Conservation (phyloP, 2,797 vertebrate species). For the Denticeps clupeoides region DNA sequence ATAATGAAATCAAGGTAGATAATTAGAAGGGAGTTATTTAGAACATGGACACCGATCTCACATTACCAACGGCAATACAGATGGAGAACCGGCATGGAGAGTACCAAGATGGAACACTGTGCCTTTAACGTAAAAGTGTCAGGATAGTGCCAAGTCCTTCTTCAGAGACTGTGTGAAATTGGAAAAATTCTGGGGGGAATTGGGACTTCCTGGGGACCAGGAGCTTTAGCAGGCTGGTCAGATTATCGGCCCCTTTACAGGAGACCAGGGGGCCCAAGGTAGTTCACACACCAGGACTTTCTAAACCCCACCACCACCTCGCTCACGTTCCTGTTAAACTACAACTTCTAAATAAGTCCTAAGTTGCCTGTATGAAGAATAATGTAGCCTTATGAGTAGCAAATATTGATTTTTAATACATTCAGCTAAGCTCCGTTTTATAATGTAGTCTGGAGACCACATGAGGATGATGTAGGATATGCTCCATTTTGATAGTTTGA, state of each 20-base stretch:
- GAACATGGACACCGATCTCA: conserved; percentile 52
- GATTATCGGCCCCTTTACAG: conserved; percentile 43
- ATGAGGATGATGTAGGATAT: too few relatives aligned
- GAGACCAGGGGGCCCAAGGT: background rate
- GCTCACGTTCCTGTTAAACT: too few relatives aligned
- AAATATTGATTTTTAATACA: too few relatives aligned
- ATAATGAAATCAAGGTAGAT: conserved; percentile 54
- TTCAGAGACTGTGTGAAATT: conserved; percentile 55
- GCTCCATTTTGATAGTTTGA: too few relatives aligned
- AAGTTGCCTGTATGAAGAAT: too few relatives aligned
- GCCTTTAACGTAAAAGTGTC: conserved; percentile 59
- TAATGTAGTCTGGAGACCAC: too few relatives aligned
- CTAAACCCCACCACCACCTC: background rate
- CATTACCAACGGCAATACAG: conserved; percentile 35
- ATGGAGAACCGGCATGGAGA: conserved; percentile 22
- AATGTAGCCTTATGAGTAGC: too few relatives aligned
- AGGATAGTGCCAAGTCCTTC: conserved; percentile 46
- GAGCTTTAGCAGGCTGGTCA: conserved; percentile 36
- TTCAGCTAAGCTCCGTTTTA: too few relatives aligned
- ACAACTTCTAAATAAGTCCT: too few relatives aligned
- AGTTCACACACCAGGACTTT: background rate
- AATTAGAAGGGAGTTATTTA: conserved; percentile 52
- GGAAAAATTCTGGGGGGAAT: conserved; percentile 50
- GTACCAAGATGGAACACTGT: conserved; percentile 46
- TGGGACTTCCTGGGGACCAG: conserved; percentile 28